Evolutionary conservation across 2,113 vertebrate genomes (phyloP), one percentile per base, ranked within the genome.

Genomic region (Paraplagusia blochii): DNA sequence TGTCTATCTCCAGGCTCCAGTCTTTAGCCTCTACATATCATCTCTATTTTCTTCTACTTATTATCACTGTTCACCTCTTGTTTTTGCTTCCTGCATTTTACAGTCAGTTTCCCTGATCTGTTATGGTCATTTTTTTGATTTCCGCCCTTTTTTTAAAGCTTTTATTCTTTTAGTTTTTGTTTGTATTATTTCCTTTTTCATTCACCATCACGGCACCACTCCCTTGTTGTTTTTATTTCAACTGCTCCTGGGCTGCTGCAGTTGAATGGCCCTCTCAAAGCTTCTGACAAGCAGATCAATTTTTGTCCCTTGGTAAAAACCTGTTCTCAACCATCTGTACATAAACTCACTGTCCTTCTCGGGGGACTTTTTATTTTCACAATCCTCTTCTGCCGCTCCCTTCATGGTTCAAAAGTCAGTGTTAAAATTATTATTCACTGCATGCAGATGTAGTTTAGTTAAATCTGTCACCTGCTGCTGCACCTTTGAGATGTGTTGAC

Each of bases 391-490:
- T 6, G 22, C 6, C 43, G 61, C 69, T 79, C 74, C 70, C 79
- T 90, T 88, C 88, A 89, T 90, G 70, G 86, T 85, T 71, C 63
- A 63, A 3, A 85, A 82, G 85, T 83, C 77, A n/a, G 84, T 74
- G 74, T 88, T 88, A 88, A 83, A 86, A 90, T 90, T 89, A 89
- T 90, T 82, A 82, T 77, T 84, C 86, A 84, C 82, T 74, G 85
- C 84, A 63, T 63, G 77, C 80, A 85, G 85, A 83, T 22, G 9
- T 80, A 80, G 74, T 67, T 70, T 84, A 88, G 87, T 89, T 70
- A 90, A 90, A 85, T 88, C 84, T 76, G 72, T 82, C 86, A 80
- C 79, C 77, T 85, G 88, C 77, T 84, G 40, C 36, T 29, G 13
- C 11, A 15, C 16, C 15, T 54, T 35, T 35, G 33, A 39, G 5